These are phyloP conservation scores for Anastrepha obliqua DNA, from an alignment of 1,140 invertebrate genomes.

Conservation along the genomic window DNA sequence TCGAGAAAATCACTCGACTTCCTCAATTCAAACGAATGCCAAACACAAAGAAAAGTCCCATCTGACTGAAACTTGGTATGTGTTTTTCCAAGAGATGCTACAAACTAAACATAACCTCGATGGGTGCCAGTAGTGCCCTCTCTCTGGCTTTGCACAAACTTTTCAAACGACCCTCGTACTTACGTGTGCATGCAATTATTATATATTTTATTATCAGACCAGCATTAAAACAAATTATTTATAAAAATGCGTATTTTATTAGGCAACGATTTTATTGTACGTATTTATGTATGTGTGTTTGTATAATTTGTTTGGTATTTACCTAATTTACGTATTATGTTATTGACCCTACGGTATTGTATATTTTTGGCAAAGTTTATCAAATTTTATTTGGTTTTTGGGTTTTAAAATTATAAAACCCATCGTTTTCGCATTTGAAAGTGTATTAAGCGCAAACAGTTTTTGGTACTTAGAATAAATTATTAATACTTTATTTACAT, in stretches of 20 bases:
- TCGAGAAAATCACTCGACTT: background rate
- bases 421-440: background rate
- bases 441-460: background rate
- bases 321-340: background rate
- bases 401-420: too few species aligned
- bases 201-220: too few species aligned
- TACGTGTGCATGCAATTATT: background rate
- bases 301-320: background rate
- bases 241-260: conserved; percentile 22
- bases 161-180: too few species aligned
- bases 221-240: background rate
- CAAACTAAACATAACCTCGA: too few species aligned
- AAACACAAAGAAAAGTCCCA: too few species aligned
- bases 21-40: too few species aligned
- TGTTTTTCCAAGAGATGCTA: too few species aligned
- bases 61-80: too few species aligned
- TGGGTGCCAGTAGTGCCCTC: too few species aligned
- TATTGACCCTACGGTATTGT: background rate
- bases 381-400: too few species aligned
- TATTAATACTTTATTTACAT: conserved; percentile 52
- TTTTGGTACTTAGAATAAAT: conserved; percentile 16
- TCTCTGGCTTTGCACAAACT: too few species aligned
- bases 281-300: conserved; percentile 12
- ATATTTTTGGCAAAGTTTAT: background rate
- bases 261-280: conserved; percentile 1